A percentile compares a stretch with the other conserved stretches of the same genome.
Evolutionary conservation across 2,797 vertebrate species (phyloP).

Genomic region (Tragopan temminckii): DNA sequence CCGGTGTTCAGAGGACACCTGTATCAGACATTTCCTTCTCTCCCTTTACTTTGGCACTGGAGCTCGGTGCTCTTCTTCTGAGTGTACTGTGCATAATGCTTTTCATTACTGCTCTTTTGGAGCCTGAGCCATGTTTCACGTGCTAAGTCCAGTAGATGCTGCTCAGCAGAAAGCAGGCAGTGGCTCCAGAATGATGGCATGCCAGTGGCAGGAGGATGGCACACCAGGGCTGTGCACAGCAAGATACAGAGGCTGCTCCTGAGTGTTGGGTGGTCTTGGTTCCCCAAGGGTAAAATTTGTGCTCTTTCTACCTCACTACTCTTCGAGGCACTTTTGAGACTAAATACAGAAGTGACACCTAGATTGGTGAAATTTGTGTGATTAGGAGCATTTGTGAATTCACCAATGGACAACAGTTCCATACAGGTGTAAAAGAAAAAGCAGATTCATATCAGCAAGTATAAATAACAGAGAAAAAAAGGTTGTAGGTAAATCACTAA

Average conservation of each 20-base stretch:
- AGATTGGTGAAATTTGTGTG: not conserved
- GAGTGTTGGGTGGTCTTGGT: not conserved
- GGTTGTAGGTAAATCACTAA: not conserved
- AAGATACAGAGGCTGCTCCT: not conserved
- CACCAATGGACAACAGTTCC: fast-evolving
- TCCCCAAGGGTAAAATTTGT: not conserved
- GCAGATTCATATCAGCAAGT: not conserved
- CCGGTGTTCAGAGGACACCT: not conserved
- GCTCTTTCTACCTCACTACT: not conserved
- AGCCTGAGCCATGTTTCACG: fast-evolving
- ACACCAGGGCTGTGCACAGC: fast-evolving
- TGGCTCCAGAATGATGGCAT: fast-evolving
- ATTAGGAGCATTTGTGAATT: not conserved
- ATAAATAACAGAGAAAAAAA: not conserved
- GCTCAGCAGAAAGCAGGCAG: not conserved
- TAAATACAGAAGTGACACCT: fast-evolving
- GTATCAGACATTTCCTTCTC: not conserved
- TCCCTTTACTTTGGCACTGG: not conserved
- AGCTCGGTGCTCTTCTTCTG: not conserved
- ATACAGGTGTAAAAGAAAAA: not conserved
- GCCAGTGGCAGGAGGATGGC: fast-evolving
- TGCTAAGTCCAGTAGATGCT: not conserved
- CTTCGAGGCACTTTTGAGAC: not conserved
- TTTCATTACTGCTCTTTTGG: not conserved
- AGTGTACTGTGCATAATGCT: not conserved